These are phyloP conservation scores for Ciconia stormi DNA, from an alignment of 2,113 vertebrate species.

Conservation along the genomic window DNA sequence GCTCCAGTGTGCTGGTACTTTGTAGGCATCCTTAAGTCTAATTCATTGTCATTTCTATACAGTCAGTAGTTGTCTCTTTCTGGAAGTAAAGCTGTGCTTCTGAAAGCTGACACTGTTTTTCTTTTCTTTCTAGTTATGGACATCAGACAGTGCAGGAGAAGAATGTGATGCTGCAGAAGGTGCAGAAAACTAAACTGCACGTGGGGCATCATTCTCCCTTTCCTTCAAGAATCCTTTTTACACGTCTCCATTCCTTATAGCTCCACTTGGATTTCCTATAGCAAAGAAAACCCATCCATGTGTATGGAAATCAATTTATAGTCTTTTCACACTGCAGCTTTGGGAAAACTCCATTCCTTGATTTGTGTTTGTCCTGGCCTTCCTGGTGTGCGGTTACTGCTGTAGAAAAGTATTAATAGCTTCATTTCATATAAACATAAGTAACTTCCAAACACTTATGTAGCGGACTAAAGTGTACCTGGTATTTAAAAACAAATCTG, in stretches of 20 bases:
- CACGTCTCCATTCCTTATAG: slow-evolving; percentile 94
- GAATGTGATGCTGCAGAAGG: slow-evolving; percentile 87
- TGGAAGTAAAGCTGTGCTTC: neutral
- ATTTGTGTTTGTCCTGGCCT: slow-evolving; percentile 87
- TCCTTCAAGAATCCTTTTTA: slow-evolving; percentile 87
- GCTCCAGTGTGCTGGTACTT: neutral
- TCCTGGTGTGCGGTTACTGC: slow-evolving; percentile 92
- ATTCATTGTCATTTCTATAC: fast-evolving
- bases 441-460: slow-evolving; percentile 80
- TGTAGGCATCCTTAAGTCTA: neutral
- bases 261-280: slow-evolving; percentile 89
- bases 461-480: slow-evolving; percentile 77
- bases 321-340: slow-evolving; percentile 88
- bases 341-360: slow-evolving; percentile 86
- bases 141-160: slow-evolving; percentile 90
- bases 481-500: slow-evolving; percentile 79
- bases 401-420: slow-evolving; percentile 92
- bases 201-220: slow-evolving; percentile 70
- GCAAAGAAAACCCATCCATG: slow-evolving; percentile 84
- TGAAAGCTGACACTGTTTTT: neutral
- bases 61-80: neutral
- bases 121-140: slow-evolving; percentile 88
- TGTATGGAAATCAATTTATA: slow-evolving; percentile 85
- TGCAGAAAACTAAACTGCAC: slow-evolving; percentile 83
- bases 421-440: slow-evolving; percentile 85